phyloP scores from a whole-genome alignment of 2,888 invertebrate genomes.

The Aelia acuminata region DNA sequence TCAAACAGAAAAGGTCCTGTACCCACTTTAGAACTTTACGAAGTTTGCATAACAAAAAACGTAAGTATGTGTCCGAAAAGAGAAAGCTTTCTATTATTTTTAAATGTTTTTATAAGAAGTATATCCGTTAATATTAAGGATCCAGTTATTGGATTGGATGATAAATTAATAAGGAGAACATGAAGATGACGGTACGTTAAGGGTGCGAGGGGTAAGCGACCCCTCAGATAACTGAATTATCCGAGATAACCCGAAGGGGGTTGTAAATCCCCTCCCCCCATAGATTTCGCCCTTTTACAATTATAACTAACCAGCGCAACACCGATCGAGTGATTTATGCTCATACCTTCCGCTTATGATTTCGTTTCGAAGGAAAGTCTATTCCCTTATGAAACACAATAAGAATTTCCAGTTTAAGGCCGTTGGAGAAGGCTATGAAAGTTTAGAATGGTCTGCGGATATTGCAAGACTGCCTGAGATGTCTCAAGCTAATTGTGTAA shows the following conservation, averaged over 20 bases:
- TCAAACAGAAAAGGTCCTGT: too few species aligned
- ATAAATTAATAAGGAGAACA: background rate
- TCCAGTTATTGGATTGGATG: background rate
- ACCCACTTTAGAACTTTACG: too few species aligned
- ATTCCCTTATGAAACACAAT: conserved; percentile 17
- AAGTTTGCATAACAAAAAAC: too few species aligned
- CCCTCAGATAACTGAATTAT: background rate
- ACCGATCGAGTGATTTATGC: background rate
- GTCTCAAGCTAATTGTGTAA: background rate
- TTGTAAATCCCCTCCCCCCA: background rate
- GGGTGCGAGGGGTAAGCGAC: background rate
- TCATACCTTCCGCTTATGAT: background rate
- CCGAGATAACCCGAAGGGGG: background rate
- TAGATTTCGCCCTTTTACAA: background rate
- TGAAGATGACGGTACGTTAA: background rate
- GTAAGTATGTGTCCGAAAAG: too few species aligned
- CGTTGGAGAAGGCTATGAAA: background rate
- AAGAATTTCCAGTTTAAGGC: background rate
- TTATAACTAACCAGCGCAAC: background rate
- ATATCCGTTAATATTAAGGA: background rate
- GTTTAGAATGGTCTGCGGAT: background rate
- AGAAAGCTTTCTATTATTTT: too few species aligned
- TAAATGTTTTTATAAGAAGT: too few species aligned
- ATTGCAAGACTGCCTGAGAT: background rate
- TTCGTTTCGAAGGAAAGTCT: conserved; percentile 15